Percentiles rank a stretch among this genome's conserved stretches.
Conservation (phyloP, 2,797 vertebrate species). For the Malacoctenus gilli region DNA sequence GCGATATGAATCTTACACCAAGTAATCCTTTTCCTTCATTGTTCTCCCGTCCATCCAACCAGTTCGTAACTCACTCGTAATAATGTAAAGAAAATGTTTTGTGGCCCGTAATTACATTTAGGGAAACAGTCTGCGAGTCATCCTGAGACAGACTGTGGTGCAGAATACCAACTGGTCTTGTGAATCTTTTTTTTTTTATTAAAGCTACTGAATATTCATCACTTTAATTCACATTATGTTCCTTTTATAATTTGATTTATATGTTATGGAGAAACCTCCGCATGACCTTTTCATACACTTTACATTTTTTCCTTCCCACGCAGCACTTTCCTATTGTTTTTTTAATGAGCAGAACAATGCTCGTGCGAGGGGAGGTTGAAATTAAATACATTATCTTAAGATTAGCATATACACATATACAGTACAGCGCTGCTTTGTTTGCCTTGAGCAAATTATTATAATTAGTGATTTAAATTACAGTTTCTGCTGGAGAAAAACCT, state of each 20-base stretch:
- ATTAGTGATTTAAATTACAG: constrained; percentile 22
- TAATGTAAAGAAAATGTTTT: too few relatives aligned
- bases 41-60: too few relatives aligned
- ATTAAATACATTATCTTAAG: constrained; percentile 20
- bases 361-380: constrained; percentile 3
- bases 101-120: too few relatives aligned
- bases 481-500: constrained; percentile 13
- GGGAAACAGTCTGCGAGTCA: constrained; percentile 12
- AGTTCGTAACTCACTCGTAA: too few relatives aligned
- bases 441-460: constrained; percentile 20
- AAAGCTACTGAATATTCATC: constrained; percentile 30
- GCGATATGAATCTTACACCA: too few relatives aligned
- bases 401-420: constrained; percentile 31
- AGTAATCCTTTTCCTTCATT: too few relatives aligned
- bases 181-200: constrained; percentile 28
- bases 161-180: constrained; percentile 12
- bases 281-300: constrained; percentile 26
- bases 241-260: constrained; percentile 27
- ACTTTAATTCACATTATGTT: neutral
- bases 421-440: constrained; percentile 10
- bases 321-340: constrained; percentile 11
- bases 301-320: constrained; percentile 4
- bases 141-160: neutral
- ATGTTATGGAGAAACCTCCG: constrained; percentile 8
- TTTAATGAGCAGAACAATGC: constrained; percentile 19